Conservation (phyloP, 2,113 vertebrate species). For the Anser cygnoides region DNA sequence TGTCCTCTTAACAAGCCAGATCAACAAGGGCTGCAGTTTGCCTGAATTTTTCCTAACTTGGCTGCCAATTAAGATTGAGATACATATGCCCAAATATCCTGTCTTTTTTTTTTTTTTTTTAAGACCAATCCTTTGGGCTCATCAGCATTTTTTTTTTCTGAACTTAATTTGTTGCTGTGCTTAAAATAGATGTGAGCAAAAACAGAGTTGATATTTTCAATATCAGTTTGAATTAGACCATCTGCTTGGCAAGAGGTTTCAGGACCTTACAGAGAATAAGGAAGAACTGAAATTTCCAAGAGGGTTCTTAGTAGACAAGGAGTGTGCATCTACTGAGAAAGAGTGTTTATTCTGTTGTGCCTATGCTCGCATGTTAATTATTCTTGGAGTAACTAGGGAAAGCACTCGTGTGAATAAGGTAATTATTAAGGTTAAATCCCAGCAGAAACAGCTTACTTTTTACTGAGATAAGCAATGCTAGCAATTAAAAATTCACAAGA, state of each 20-base stretch:
- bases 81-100: neutral
- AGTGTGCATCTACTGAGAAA: neutral
- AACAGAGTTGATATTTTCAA: neutral
- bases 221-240: neutral
- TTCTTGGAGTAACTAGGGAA: conserved; percentile 25
- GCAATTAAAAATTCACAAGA: conserved; percentile 17
- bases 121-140: neutral
- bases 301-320: neutral
- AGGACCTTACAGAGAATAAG: neutral
- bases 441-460: conserved; percentile 2
- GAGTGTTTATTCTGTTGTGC: neutral
- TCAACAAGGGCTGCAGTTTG: neutral
- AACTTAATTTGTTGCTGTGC: neutral
- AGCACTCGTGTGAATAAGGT: neutral
- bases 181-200: no score
- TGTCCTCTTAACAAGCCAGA: neutral
- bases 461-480: conserved; percentile 14
- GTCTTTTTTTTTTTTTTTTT: no score
- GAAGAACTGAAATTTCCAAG: neutral
- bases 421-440: conserved; percentile 40
- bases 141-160: neutral
- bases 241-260: neutral
- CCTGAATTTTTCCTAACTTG: neutral
- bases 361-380: conserved; percentile 39
- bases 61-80: neutral